Conservation (phyloP, 1,140 invertebrate genomes). For the Drosophila paulistorum region DNA sequence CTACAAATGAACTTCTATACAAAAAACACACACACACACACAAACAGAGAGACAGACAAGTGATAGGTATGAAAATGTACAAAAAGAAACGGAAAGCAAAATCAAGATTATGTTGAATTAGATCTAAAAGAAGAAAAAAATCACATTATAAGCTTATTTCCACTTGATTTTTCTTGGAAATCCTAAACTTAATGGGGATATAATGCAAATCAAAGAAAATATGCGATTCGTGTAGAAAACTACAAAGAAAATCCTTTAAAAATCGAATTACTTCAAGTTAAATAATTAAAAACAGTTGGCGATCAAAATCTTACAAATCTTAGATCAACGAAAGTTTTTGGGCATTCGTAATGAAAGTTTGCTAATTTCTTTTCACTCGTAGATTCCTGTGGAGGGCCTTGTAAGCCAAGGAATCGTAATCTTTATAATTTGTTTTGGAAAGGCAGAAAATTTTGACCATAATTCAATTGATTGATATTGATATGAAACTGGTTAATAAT, state of each 20-base stretch:
- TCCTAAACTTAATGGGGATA: not conserved
- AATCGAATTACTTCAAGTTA: too few relatives aligned
- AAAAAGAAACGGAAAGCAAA: constrained; percentile 20
- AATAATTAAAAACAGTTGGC: too few relatives aligned
- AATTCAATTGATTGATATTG: too few relatives aligned
- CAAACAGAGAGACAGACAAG: not conserved
- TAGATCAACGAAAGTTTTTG: too few relatives aligned
- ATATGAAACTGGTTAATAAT: too few relatives aligned
- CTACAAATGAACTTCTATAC: not conserved
- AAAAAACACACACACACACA: not conserved
- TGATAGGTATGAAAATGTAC: constrained; percentile 17
- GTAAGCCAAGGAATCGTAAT: too few relatives aligned
- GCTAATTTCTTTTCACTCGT: too few relatives aligned
- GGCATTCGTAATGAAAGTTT: too few relatives aligned
- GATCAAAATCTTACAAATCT: too few relatives aligned
- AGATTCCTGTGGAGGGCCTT: too few relatives aligned
- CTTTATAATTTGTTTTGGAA: too few relatives aligned
- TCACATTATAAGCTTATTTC: not conserved
- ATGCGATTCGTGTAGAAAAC: not conserved
- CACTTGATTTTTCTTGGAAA: constrained; percentile 2
- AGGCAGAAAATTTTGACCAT: too few relatives aligned
- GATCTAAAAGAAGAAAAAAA: not conserved
- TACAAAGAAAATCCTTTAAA: not conserved
- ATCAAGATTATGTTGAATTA: not conserved
- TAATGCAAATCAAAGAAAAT: not conserved